Base-by-base conservation (phyloP, 2,113 vertebrate species). In the Anser cygnoides region DNA sequence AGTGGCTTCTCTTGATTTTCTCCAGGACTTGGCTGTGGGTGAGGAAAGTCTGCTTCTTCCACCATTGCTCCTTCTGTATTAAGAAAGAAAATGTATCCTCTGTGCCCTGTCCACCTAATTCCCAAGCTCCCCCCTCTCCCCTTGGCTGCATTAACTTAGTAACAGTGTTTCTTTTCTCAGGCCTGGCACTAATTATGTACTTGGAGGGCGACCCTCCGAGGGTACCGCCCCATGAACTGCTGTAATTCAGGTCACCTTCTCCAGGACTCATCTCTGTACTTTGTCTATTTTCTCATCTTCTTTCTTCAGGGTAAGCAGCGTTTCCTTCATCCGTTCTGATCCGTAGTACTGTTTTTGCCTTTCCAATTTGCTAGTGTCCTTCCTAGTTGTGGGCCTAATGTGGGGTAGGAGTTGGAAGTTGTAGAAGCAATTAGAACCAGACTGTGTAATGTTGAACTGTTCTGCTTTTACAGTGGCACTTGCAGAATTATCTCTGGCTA, bases 101-200 rank as follows among this genome's bases (percentile, higher is more conserved):
- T 93, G 16, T 95, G 93, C 49, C 63, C 90, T 90, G 39, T 67
- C 44, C 78, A 92, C 90, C 87, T 62, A 66, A 70, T 83, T 96
- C 92, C 93, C 87, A 83, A 90, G 77, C 75, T 92, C n/a, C 66
- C 87, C 59, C 84, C 87, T 88, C 12, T 96, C 94, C 93, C 95
- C 75, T 95, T 91, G 70, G 55, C 95, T 97, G 90, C 95, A 84
- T 97, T 97, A 96, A 97, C 95, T 96, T 97, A 97, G 97, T 97
- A 96, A 97, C 97, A 97, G 97, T 97, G 84, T 97, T 97, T 97
- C 95, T 97, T 96, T 97, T 41, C 97, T 97, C 96, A 97, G 97
- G 97, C 96, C 72, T 96, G 96, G 93, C 96, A 94, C 95, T 97
- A 95, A 95, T 95, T 94, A 95, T 97, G 95, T 97, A 95, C 92